Conservation (phyloP, 2,797 vertebrate species). For the Parotocinclus haroldoi region DNA sequence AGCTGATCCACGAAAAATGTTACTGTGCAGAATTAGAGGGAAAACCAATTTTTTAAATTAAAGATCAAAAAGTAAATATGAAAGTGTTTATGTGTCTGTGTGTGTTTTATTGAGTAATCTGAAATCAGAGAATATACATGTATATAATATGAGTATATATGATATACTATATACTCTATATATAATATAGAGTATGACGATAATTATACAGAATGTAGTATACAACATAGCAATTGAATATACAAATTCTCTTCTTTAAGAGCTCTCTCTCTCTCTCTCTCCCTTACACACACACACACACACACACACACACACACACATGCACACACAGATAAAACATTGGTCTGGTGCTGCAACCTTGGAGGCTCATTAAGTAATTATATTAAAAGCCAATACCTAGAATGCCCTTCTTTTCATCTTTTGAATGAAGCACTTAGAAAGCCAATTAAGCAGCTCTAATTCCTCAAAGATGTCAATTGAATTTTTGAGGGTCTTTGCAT, state of each 20-base stretch:
- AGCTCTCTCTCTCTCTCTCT: conserved; percentile 42
- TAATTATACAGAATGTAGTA: conserved; percentile 61
- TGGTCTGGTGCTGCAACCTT: conserved; percentile 61
- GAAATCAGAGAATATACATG: no score
- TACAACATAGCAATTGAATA: conserved; percentile 56
- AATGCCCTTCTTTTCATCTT: conserved; percentile 56
- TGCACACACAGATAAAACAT: conserved; percentile 42
- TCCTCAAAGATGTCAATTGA: conserved; percentile 73
- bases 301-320: not conserved
- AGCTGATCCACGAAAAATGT: conserved; percentile 96
- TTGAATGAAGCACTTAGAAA: conserved; percentile 72
- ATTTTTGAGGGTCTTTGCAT: conserved; percentile 61
- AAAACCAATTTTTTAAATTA: not conserved
- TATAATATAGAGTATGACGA: no score
- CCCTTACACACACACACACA: no score
- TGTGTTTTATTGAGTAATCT: conserved; percentile 45
- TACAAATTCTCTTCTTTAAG: conserved; percentile 45
- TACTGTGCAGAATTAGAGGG: conserved; percentile 65
- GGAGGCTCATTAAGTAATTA: conserved; percentile 70
- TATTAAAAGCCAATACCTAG: conserved; percentile 68
- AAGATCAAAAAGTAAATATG: not conserved
- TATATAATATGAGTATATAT: no score
- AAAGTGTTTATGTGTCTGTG: not conserved
- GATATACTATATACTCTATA: no score
- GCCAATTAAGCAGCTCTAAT: conserved; percentile 75